Base-by-base conservation (phyloP, 2,113 vertebrate species). In the Microcebus griseorufus region DNA sequence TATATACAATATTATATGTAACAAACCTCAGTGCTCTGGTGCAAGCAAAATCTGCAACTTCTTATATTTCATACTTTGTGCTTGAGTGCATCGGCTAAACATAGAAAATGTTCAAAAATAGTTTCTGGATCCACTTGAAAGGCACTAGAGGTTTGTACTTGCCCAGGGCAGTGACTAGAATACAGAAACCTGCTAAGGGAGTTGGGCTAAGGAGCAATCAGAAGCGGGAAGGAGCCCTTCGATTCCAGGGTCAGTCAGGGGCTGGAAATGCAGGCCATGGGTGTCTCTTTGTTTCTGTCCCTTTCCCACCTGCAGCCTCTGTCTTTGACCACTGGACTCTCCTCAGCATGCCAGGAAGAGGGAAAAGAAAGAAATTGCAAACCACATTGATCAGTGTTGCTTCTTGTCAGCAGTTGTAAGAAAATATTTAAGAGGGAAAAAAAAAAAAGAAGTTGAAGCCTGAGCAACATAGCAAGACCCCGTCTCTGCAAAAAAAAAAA, bases 51-150 rank as follows among this genome's bases (percentile, higher is more conserved):
- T 87, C 76, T 89, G 51, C 64, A 73, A 39, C 22, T 93, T 90
- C 76, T 85, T 88, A 6, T 32, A 69, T 95, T 93, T 93, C 70
- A 78, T 81, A 82, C 70, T 88, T 73, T 64, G 72, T 95, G 90
- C 90, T 90, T 96, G 12, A 45, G 72, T 42, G 39, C 95, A 91
- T 82, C 95, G 73, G 88, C 72, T 94, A 95, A 93, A 90, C 80
- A 84, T 5, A 80, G 39, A 87, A 92, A 85, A 85, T 80, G 23
- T 79, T 96, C 76, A 95, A 95, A 96, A 98, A 95, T 97, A 93
- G 45, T 72, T 98, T 94, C 76, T 75, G 76, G 84, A 79, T 82
- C 90, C 90, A 55, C 60, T 94, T 48, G 62, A 92, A 93, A 96
- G 94, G 87, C 76, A 65, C 32, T 67, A 62, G 79, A 88, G 75